Percentiles rank a stretch among this genome's conserved stretches.
Evolutionary conservation across 2,113 vertebrate genomes (phyloP).

Genomic region (Hiodon tergisus): DNA sequence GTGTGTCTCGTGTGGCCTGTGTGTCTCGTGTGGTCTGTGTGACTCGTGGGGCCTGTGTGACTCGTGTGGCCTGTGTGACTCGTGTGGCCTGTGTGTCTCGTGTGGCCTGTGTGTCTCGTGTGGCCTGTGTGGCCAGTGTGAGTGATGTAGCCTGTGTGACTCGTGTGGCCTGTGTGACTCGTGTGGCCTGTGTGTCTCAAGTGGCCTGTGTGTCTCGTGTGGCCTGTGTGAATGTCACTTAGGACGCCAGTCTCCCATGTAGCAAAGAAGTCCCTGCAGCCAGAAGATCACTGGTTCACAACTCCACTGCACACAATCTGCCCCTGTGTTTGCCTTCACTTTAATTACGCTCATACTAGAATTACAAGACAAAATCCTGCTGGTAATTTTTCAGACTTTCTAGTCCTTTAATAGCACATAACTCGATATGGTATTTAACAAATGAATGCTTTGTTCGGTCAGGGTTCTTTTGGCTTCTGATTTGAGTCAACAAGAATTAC

Average conservation of each 20-base stretch:
- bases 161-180: too few relatives aligned
- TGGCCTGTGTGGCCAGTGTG: too few relatives aligned
- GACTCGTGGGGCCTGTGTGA: too few relatives aligned
- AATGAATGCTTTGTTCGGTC: neutral
- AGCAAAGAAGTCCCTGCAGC: conserved; percentile 2
- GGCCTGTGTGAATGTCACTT: neutral
- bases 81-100: too few relatives aligned
- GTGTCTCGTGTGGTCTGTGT: too few relatives aligned
- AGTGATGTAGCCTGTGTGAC: too few relatives aligned
- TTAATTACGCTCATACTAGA: neutral
- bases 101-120: too few relatives aligned
- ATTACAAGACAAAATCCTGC: neutral
- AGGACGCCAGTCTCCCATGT: neutral
- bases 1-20: too few relatives aligned
- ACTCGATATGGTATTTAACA: neutral
- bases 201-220: too few relatives aligned
- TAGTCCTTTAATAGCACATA: neutral
- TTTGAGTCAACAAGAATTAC: too few relatives aligned
- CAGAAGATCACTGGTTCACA: conserved; percentile 14
- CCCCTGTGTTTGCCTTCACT: neutral
- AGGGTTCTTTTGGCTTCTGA: neutral
- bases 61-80: too few relatives aligned
- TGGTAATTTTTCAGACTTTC: neutral
- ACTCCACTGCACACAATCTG: conserved; percentile 7
- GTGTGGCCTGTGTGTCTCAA: too few relatives aligned